A percentile compares a stretch with the other conserved stretches of the same genome.
These are phyloP conservation scores for Tretioscincus oriximinensis DNA, from an alignment of 2,113 vertebrate species.

Conservation along the genomic window DNA sequence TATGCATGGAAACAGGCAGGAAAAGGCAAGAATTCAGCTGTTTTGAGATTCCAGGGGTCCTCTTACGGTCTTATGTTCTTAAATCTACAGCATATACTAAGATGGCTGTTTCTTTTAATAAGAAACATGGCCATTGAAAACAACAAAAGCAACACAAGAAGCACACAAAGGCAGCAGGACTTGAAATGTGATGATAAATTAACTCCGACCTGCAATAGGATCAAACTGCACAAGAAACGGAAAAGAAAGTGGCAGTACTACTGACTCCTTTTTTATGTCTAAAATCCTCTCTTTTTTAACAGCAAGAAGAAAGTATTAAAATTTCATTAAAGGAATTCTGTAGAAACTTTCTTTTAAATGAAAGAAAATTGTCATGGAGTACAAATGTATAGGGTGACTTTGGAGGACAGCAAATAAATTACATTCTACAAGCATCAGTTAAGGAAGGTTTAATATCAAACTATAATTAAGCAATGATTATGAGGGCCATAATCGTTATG, in stretches of 20 bases:
- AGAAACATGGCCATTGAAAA: too few relatives aligned
- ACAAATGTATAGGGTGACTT: constrained; percentile 32
- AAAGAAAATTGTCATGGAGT: constrained; percentile 24
- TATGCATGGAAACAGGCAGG: too few relatives aligned
- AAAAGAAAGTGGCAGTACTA: background rate
- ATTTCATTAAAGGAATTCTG: constrained; percentile 57
- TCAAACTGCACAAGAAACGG: background rate
- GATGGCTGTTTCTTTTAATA: too few relatives aligned
- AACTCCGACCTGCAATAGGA: background rate
- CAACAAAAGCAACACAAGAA: too few relatives aligned
- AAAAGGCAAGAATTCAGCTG: too few relatives aligned
- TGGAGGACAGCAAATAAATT: background rate
- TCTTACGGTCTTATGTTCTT: too few relatives aligned
- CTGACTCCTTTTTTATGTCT: constrained; percentile 38
- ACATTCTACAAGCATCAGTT: background rate
- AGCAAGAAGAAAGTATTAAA: constrained; percentile 48
- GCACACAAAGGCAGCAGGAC: too few relatives aligned
- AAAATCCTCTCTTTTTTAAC: constrained; percentile 33
- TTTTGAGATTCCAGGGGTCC: too few relatives aligned
- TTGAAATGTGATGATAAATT: too few relatives aligned
- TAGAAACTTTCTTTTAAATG: constrained; percentile 23
- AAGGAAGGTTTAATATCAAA: background rate
- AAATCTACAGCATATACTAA: too few relatives aligned
- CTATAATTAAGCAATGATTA: background rate
- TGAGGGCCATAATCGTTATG: background rate